A percentile compares a stretch with the other conserved stretches of the same genome.
These are phyloP conservation scores for Eriosoma lanigerum DNA, from an alignment of 1,140 invertebrate species.

Conservation along the genomic window DNA sequence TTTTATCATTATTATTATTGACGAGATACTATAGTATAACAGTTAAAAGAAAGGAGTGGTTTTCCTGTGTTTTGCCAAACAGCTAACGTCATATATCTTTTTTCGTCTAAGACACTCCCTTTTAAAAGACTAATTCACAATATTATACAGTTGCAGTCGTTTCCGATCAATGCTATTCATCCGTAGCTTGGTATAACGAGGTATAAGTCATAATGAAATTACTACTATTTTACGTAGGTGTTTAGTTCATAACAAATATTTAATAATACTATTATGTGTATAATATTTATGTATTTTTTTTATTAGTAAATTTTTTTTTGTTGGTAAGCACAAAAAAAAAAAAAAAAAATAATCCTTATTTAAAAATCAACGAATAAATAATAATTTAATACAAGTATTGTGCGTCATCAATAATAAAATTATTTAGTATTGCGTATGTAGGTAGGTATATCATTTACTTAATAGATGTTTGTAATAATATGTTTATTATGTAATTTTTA, in stretches of 20 bases:
- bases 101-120: constrained; percentile 31
- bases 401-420: too few species aligned
- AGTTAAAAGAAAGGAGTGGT: constrained; percentile 9
- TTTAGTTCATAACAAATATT: background rate
- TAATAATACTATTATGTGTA: background rate
- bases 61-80: constrained; percentile 20
- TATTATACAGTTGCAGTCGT: background rate
- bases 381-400: too few species aligned
- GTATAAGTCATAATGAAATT: background rate
- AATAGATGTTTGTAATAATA: too few species aligned
- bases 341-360: too few species aligned
- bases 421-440: too few species aligned
- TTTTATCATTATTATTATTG: constrained; percentile 1
- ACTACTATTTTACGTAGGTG: background rate
- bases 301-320: too few species aligned
- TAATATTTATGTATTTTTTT: background rate
- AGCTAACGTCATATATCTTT: background rate
- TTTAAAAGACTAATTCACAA: background rate
- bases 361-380: too few species aligned
- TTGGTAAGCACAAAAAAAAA: too few species aligned
- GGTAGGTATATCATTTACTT: too few species aligned
- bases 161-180: background rate
- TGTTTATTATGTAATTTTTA: too few species aligned
- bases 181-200: background rate
- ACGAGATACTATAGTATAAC: background rate